phyloP scores from a whole-genome alignment of 2,113 vertebrate genomes.

The Oriolus oriolus region DNA sequence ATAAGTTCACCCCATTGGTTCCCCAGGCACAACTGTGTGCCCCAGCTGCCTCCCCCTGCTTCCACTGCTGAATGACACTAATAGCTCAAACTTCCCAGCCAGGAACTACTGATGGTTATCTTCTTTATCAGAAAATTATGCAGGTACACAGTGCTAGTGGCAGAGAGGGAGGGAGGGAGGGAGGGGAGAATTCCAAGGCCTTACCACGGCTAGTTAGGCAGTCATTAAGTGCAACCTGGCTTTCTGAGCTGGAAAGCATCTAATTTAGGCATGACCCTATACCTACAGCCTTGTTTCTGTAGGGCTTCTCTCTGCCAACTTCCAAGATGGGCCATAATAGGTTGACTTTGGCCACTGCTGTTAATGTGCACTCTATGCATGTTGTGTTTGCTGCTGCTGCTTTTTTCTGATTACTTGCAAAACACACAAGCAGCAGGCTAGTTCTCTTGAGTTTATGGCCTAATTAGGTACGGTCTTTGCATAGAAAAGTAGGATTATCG shows the following conservation, averaged over 20 bases:
- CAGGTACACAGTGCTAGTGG: background rate
- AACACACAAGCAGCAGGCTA: background rate
- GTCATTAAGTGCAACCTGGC: background rate
- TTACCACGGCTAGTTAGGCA: background rate
- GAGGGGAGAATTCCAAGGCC: background rate
- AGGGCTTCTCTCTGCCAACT: background rate
- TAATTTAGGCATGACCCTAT: background rate
- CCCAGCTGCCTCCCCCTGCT: background rate
- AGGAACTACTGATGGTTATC: background rate
- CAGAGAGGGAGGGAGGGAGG: rapidly evolving
- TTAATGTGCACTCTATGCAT: background rate
- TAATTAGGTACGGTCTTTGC: background rate
- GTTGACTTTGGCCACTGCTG: background rate
- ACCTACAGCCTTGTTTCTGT: background rate
- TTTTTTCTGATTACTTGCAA: background rate
- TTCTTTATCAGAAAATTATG: background rate
- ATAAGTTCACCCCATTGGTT: background rate
- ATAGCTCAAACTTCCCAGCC: background rate
- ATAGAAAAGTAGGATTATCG: background rate
- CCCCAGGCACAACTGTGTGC: background rate
- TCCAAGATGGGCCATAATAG: background rate
- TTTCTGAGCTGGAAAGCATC: background rate
- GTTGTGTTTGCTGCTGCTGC: background rate
- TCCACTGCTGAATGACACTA: background rate
- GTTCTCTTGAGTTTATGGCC: background rate